These are phyloP conservation scores for Hemistola chrysoprasaria DNA, from an alignment of 2,888 invertebrate species.

Conservation along the genomic window DNA sequence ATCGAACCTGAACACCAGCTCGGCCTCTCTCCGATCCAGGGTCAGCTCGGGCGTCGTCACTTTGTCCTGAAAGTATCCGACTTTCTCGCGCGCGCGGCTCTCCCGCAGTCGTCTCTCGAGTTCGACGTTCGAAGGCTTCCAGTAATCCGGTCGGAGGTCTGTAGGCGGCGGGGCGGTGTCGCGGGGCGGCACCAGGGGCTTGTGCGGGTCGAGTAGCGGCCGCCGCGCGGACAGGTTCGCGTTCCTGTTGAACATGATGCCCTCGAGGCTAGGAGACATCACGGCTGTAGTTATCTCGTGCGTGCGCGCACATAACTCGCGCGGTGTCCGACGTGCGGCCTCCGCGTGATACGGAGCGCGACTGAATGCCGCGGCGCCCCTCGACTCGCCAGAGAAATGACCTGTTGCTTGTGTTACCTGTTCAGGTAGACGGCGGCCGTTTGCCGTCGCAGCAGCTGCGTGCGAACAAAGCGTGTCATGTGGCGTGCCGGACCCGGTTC, in stretches of 20 bases:
- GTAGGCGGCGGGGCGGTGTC: conserved; percentile 57
- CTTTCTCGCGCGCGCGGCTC: conserved; percentile 69
- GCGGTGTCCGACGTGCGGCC: conserved; percentile 44
- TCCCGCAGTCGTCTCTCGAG: conserved; percentile 72
- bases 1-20: conserved; percentile 75
- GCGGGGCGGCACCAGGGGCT: conserved; percentile 70
- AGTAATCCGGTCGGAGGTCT: conserved; percentile 65
- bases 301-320: conserved; percentile 74
- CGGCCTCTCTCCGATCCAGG: conserved; percentile 72
- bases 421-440: conserved; percentile 67
- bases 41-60: conserved; percentile 66
- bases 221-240: conserved; percentile 74
- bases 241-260: conserved; percentile 78
- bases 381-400: conserved; percentile 61
- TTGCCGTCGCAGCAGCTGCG: conserved; percentile 71
- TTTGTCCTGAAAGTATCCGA: conserved; percentile 77
- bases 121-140: conserved; percentile 77
- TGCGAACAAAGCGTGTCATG: conserved; percentile 66
- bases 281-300: conserved; percentile 54
- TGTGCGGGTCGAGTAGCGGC: conserved; percentile 75
- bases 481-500: conserved; percentile 46
- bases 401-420: conserved; percentile 80
- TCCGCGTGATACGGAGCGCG: conserved; percentile 45
- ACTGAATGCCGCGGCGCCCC: conserved; percentile 43
- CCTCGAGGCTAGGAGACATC: conserved; percentile 79